A percentile compares a stretch with the other conserved stretches of the same genome.
Evolutionary conservation across 2,113 vertebrate species (phyloP).

Genomic region (Microcebus ravelobensis): DNA sequence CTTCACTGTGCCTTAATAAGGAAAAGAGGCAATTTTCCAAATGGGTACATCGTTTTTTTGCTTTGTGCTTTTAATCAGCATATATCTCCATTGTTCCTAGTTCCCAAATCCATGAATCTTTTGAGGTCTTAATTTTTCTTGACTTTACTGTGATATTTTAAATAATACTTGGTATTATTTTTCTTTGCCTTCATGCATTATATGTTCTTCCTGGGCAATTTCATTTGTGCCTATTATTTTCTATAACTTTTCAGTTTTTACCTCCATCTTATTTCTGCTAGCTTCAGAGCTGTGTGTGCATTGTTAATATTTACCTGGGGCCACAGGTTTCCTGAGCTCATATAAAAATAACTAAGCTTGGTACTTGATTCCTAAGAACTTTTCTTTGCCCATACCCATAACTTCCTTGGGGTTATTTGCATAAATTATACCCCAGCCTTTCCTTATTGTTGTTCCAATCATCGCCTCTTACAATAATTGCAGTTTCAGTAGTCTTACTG

Average conservation of each 20-base stretch:
- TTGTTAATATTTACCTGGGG: neutral
- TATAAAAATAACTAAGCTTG: neutral
- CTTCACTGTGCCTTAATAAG: slow-evolving; percentile 11
- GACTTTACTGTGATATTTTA: neutral
- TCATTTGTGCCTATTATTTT: neutral
- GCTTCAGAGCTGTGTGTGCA: neutral
- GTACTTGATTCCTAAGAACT: neutral
- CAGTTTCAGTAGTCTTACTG: neutral
- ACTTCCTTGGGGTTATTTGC: neutral
- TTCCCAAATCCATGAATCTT: neutral
- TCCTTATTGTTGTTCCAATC: neutral
- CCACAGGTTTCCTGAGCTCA: neutral
- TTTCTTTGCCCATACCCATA: neutral
- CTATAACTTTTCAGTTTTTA: neutral
- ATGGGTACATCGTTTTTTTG: neutral
- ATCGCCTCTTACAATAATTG: neutral
- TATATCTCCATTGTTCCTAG: neutral
- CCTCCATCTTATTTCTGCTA: neutral
- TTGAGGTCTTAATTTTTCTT: slow-evolving; percentile 3
- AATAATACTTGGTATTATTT: neutral
- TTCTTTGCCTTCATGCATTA: neutral
- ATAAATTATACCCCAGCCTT: neutral
- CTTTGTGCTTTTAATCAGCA: neutral
- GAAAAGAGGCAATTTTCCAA: slow-evolving; percentile 31
- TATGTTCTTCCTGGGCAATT: neutral